Evolutionary conservation across 2,113 vertebrate genomes (phyloP).

Genomic region (Aspidoscelis tigris): DNA sequence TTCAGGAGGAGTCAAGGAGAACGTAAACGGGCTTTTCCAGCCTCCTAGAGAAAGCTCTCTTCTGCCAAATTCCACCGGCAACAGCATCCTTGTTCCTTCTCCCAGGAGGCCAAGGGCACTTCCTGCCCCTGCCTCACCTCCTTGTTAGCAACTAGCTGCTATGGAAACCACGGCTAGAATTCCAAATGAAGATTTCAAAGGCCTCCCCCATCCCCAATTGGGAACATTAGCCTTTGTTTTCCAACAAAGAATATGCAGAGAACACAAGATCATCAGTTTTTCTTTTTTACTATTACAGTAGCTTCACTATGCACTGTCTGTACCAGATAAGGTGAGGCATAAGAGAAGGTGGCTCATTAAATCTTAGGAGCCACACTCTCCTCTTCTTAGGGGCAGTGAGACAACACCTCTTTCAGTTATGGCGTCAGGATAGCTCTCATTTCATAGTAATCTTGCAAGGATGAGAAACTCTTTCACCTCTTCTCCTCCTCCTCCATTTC

Average conservation of each 20-base stretch:
- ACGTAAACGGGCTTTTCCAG: background rate
- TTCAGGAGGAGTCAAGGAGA: conserved; percentile 8
- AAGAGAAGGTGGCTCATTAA: background rate
- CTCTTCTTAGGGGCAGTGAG: too few relatives aligned
- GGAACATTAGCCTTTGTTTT: background rate
- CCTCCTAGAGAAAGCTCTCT: too few relatives aligned
- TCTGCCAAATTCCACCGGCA: background rate
- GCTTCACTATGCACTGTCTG: background rate
- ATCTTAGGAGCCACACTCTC: background rate
- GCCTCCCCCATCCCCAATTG: background rate
- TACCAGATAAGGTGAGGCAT: background rate
- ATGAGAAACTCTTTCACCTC: too few relatives aligned
- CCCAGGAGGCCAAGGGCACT: background rate
- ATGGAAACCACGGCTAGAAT: conserved; percentile 26
- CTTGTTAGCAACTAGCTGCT: conserved; percentile 22
- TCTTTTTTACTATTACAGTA: too few relatives aligned
- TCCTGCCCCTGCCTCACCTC: background rate
- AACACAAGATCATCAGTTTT: background rate
- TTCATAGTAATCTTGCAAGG: background rate
- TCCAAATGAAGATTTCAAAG: conserved; percentile 7
- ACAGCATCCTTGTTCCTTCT: background rate
- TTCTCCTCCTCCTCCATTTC: background rate
- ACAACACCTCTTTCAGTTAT: background rate
- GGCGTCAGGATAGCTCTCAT: background rate
- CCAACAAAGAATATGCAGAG: background rate